Percentiles rank a stretch among this genome's conserved stretches.
phyloP scores from a whole-genome alignment of 92 coral and sea anemone species.

The Palythoa caribaeorum region DNA sequence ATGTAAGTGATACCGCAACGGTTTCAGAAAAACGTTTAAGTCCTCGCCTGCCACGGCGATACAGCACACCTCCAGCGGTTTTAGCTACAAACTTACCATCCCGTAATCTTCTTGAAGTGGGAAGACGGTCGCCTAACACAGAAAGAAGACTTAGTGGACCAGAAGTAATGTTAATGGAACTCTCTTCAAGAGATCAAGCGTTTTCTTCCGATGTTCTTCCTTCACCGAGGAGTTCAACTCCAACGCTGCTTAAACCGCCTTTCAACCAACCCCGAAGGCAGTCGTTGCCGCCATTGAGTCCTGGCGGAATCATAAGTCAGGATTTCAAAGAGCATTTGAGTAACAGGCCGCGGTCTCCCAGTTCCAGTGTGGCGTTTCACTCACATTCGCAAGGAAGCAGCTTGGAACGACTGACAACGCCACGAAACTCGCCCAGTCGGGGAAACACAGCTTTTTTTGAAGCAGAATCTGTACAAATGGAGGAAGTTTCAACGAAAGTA shows the following conservation, averaged over 20 bases:
- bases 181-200: slow-evolving; percentile 7
- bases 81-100: slow-evolving; percentile 63
- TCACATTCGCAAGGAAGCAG: slow-evolving; percentile 46
- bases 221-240: slow-evolving; percentile 67
- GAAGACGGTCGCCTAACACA: slow-evolving; percentile 61
- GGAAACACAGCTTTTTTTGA: slow-evolving; percentile 70
- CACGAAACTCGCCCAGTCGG: slow-evolving; percentile 64
- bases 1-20: slow-evolving; percentile 54
- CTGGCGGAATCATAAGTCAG: slow-evolving; percentile 66
- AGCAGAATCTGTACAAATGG: slow-evolving; percentile 53
- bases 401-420: slow-evolving; percentile 55
- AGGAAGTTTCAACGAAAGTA: slow-evolving; percentile 76
- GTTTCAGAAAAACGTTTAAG: slow-evolving; percentile 63
- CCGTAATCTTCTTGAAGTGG: slow-evolving; percentile 54
- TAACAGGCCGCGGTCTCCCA: slow-evolving; percentile 53
- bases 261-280: slow-evolving; percentile 84
- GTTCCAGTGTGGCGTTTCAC: slow-evolving; percentile 49
- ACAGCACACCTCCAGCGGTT: slow-evolving; percentile 76
- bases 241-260: slow-evolving; percentile 76
- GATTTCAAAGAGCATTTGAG: slow-evolving; percentile 47
- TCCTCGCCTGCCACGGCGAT: slow-evolving; percentile 83
- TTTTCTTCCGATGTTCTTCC: slow-evolving; percentile 33
- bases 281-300: slow-evolving; percentile 83
- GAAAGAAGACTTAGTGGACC: slow-evolving; percentile 65
- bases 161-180: slow-evolving; percentile 60